phyloP scores from a whole-genome alignment of 2,797 vertebrate species.

The Danio jaintianensis region DNA sequence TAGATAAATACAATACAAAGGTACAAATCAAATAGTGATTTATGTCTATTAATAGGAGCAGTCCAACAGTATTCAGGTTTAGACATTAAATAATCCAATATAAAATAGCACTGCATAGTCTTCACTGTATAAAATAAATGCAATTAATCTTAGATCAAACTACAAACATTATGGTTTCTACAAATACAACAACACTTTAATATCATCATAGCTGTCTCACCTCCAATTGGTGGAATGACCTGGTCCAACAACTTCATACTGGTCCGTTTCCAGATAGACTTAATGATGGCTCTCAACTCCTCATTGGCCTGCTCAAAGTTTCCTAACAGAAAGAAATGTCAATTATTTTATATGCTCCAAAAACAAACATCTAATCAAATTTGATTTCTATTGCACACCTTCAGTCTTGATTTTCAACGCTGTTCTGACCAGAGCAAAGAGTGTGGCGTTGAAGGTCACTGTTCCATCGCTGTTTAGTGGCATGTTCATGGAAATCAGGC shows the following conservation, averaged over 20 bases:
- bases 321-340: conserved; percentile 75
- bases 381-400: conserved; percentile 75
- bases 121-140: no score
- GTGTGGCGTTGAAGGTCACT: conserved; percentile 96
- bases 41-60: no score
- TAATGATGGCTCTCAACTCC: conserved; percentile 95
- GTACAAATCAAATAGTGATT: no score
- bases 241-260: conserved; percentile 99
- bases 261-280: conserved; percentile 98
- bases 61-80: no score
- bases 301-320: conserved; percentile 98
- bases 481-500: conserved; percentile 98
- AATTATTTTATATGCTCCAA: neutral
- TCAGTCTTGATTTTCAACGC: conserved; percentile 99
- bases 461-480: conserved; percentile 97
- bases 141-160: no score
- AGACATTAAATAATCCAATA: no score
- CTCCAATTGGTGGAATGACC: conserved; percentile 98
- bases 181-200: no score
- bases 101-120: no score
- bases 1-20: no score
- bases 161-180: no score
- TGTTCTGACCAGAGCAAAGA: conserved; percentile 95
- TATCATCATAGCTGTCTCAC: conserved; percentile 66
- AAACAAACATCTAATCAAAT: neutral